phyloP scores from a whole-genome alignment of 1,140 invertebrate species.

The Bombus difficillimus region DNA sequence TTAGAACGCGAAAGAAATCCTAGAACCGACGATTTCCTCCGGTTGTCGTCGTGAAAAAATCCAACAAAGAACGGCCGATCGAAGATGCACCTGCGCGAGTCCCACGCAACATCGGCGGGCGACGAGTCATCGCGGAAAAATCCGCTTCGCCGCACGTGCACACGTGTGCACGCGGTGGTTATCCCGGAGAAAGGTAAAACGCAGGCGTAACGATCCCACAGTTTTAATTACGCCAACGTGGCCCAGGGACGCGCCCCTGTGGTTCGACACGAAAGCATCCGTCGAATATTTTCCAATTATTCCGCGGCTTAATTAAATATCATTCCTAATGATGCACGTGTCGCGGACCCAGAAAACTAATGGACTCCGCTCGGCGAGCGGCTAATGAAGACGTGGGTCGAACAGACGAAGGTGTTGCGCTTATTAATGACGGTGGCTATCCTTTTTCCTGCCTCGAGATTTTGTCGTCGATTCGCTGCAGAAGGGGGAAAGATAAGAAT shows the following conservation, averaged over 20 bases:
- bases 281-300: conserved; percentile 66
- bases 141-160: conserved; percentile 21
- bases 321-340: conserved; percentile 61
- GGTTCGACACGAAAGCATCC: conserved; percentile 19
- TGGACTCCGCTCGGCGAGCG: conserved; percentile 40
- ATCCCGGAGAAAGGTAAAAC: conserved; percentile 61
- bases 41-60: background rate
- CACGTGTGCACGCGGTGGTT: conserved; percentile 12
- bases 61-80: conserved; percentile 31
- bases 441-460: conserved; percentile 10
- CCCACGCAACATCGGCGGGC: conserved; percentile 56
- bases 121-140: conserved; percentile 62
- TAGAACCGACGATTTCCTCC: conserved; percentile 10
- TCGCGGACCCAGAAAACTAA: conserved; percentile 58
- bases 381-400: conserved; percentile 67
- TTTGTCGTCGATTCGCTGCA: background rate
- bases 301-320: conserved; percentile 67
- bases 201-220: conserved; percentile 67
- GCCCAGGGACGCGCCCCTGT: conserved; percentile 50
- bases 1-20: background rate
- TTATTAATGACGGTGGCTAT: conserved; percentile 61
- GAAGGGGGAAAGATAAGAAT: background rate
- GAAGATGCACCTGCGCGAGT: conserved; percentile 67
- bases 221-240: conserved; percentile 68
- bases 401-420: conserved; percentile 59